These are phyloP conservation scores for Macropodus opercularis DNA, from an alignment of 2,797 vertebrate species.

Conservation along the genomic window DNA sequence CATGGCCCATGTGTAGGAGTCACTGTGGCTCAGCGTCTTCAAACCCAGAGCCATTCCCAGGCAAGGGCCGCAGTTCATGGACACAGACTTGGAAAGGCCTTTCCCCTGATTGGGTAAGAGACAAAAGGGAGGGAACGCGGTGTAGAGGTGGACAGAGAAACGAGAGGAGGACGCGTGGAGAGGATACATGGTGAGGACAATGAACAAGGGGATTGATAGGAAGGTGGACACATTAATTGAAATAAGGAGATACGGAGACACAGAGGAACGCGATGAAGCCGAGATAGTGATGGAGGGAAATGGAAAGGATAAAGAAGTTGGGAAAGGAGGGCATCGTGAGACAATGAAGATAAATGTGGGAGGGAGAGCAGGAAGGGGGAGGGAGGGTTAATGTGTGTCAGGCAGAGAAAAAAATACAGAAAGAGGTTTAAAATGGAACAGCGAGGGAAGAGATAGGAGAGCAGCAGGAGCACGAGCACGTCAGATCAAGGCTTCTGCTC, in stretches of 20 bases:
- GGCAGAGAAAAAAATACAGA: constrained; percentile 21
- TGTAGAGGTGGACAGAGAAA: constrained; percentile 18
- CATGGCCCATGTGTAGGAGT: constrained; percentile 87
- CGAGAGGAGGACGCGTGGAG: constrained; percentile 24
- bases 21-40: constrained; percentile 81
- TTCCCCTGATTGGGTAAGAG: constrained; percentile 74
- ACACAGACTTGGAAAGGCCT: constrained; percentile 67
- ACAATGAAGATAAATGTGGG: constrained; percentile 46
- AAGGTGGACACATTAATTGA: constrained; percentile 53
- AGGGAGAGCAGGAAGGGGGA: constrained; percentile 7
- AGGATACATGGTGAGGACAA: constrained; percentile 33
- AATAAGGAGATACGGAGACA: constrained; percentile 38
- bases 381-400: constrained; percentile 24
- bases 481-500: constrained; percentile 53
- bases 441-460: constrained; percentile 41
- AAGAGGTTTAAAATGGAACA: constrained; percentile 46
- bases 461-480: constrained; percentile 29
- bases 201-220: constrained; percentile 41
- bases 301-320: constrained; percentile 40
- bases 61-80: constrained; percentile 69
- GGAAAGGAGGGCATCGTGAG: constrained; percentile 29
- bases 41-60: constrained; percentile 27
- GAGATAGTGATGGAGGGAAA: constrained; percentile 40
- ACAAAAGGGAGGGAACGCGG: constrained; percentile 1
- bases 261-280: constrained; percentile 36